phyloP scores from a whole-genome alignment of 2,113 vertebrate species.

The Cololabis saira region DNA sequence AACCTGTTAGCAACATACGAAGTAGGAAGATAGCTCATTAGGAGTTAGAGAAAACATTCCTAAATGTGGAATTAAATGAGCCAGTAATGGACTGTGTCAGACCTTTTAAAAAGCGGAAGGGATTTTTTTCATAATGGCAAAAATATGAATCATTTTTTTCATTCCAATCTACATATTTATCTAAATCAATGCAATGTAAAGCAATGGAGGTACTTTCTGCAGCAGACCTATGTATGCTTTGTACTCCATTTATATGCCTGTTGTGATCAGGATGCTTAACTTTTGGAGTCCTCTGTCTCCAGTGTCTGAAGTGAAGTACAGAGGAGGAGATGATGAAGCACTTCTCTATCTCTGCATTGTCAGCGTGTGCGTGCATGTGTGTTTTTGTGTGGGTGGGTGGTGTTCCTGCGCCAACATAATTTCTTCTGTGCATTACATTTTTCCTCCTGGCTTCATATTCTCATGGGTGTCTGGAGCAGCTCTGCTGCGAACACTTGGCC shows the following conservation, averaged over 20 bases:
- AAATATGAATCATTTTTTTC: no score
- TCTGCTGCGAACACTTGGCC: conserved; percentile 36
- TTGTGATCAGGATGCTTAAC: background rate
- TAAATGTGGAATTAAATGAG: no score
- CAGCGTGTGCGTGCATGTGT: conserved; percentile 24
- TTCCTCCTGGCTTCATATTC: conserved; percentile 27
- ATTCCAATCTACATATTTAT: no score
- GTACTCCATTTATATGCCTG: background rate
- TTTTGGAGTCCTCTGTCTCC: conserved; percentile 18
- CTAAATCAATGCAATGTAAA: no score
- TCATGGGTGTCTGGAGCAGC: conserved; percentile 24
- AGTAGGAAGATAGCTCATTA: no score
- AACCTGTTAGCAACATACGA: no score
- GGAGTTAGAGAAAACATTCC: no score
- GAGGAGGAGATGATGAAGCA: conserved; percentile 58
- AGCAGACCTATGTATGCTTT: no score
- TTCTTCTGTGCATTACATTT: conserved; percentile 45
- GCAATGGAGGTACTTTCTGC: no score
- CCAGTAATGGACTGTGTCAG: no score
- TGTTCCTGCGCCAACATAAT: conserved; percentile 23
- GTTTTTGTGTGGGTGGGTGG: conserved; percentile 18
- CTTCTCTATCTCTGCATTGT: conserved; percentile 26
- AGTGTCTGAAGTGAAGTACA: conserved; percentile 31
- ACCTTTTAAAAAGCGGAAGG: no score
- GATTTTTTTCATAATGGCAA: no score